Conservation (phyloP, 1,140 invertebrate species). For the Drosophila kepulauana region DNA sequence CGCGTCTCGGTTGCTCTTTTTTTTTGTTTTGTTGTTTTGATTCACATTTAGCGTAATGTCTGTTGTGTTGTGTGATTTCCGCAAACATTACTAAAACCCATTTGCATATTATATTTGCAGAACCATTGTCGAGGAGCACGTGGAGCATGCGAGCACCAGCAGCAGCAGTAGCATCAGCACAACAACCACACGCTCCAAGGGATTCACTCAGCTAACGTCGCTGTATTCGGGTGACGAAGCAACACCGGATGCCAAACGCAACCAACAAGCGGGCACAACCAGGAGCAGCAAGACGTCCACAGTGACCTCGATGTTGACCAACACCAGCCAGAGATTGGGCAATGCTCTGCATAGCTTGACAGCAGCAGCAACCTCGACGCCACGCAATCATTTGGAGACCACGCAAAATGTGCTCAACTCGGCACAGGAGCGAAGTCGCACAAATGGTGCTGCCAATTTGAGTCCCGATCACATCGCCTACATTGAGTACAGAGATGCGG, state of each 20-base stretch:
- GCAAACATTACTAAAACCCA: conserved; percentile 28
- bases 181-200: conserved; percentile 52
- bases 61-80: conserved; percentile 29
- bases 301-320: conserved; percentile 52
- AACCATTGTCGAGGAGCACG: conserved; percentile 77
- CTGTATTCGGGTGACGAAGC: conserved; percentile 66
- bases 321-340: conserved; percentile 49
- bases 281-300: conserved; percentile 46
- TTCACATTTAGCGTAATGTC: conserved; percentile 33
- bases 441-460: conserved; percentile 66
- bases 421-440: conserved; percentile 68
- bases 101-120: conserved; percentile 54
- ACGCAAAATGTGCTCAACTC: conserved; percentile 73
- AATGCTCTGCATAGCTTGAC: conserved; percentile 41
- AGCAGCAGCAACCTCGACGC: conserved; percentile 65
- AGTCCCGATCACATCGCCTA: conserved; percentile 86
- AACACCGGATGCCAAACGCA: conserved; percentile 52
- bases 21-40: conserved; percentile 73
- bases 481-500: conserved; percentile 87
- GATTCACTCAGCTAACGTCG: conserved; percentile 52
- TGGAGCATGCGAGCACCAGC: conserved; percentile 49
- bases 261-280: conserved; percentile 1
- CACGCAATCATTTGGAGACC: conserved; percentile 64
- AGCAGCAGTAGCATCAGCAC: conserved; percentile 17
- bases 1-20: background rate